Evolutionary conservation across 2,888 invertebrate species (phyloP).

Genomic region (Ferrisia virgata): DNA sequence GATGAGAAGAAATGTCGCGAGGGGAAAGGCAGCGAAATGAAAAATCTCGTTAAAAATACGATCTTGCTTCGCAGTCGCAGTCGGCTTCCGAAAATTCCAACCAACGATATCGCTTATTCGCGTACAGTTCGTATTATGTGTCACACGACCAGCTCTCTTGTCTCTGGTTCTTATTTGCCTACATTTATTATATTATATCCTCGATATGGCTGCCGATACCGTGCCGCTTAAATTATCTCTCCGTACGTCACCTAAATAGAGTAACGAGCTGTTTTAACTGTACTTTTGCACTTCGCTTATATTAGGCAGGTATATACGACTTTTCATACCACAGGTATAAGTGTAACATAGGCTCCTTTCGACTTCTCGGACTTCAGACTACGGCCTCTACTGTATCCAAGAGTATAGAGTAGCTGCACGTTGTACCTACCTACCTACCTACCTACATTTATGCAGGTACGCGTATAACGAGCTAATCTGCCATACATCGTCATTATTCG

Average conservation of each 20-base stretch:
- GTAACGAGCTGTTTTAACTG: background rate
- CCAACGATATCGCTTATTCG: too few relatives aligned
- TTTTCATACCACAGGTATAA: slow-evolving; percentile 12
- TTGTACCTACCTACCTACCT: too few relatives aligned
- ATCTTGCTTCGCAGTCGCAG: background rate
- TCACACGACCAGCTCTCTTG: background rate
- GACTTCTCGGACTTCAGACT: background rate
- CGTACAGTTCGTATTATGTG: background rate
- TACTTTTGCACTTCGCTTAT: background rate
- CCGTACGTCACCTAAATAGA: background rate
- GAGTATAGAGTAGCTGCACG: too few relatives aligned
- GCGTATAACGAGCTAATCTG: background rate
- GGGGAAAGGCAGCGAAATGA: background rate
- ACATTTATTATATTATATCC: background rate
- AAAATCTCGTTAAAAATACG: background rate
- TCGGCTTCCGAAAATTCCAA: background rate
- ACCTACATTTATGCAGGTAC: too few relatives aligned
- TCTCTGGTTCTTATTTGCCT: background rate
- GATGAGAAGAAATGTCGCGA: too few relatives aligned
- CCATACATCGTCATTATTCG: background rate
- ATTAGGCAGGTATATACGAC: too few relatives aligned
- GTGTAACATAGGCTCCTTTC: background rate
- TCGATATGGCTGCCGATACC: background rate
- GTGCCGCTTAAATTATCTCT: background rate
- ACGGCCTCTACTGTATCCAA: background rate